Base-by-base conservation (phyloP, 1,140 invertebrate genomes). In the Panagrolaimus sp. region DNA sequence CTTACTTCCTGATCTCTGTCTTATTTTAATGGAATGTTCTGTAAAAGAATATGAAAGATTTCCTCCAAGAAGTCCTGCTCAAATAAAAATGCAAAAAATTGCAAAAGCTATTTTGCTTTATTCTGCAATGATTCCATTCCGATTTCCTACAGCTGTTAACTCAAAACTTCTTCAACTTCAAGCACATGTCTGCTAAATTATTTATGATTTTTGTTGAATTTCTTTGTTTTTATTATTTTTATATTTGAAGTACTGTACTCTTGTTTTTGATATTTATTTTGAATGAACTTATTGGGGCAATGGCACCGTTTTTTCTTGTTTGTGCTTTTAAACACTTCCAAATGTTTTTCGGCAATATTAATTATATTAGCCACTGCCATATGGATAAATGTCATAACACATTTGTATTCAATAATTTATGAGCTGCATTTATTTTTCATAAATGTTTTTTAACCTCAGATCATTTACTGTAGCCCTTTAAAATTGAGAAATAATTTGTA, bases 141-240 rank as follows among this genome's bases (percentile, higher is more conserved):
- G 72, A 25, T 76, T 76, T 66, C 72, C 74, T 13, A 48, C 75
- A 25, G 68, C 66, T 0, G 63, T 75, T 27, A 76, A 78, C 46
- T 76, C 74, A n/a, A 38, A 44, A 23, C 47, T 76, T 14, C 61
- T 76, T 4, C 76, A 76, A 47, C 44, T 76, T 16, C 74, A 79
- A 57, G 51, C 51, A 20, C 20, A 27, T 11, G 27, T 57, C n/a
- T 20, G 51, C 20, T 57, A 57, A 57, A 57, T 57, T 27, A 9
- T 20, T 57, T 57, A n/a, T n/a, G 51, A 4, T 38, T 38, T 38
- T 38, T 2, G 31, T 4, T 38, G 2, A 38, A 4, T 38, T 38
- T 38, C 7, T 38, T 38, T 38, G 31, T 38, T 4, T 38, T 7
- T 38, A 7, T 38, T 25, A n/a, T n/a, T 57, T 57, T 16, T 20